These are phyloP conservation scores for Hydrophis major DNA, from an alignment of 2,797 vertebrate species.

Conservation along the genomic window DNA sequence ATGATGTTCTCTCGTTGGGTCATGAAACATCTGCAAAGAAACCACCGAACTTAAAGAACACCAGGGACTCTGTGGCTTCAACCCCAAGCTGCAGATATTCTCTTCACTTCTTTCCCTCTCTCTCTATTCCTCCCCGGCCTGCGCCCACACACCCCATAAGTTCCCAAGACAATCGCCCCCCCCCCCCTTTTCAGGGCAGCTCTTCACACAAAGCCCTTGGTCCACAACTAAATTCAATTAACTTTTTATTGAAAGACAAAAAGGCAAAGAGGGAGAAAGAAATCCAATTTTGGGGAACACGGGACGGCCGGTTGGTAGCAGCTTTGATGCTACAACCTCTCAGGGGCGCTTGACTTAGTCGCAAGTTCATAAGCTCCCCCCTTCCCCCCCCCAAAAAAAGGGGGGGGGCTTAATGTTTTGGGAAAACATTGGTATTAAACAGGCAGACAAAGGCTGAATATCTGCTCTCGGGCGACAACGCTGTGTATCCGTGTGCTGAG, in stretches of 20 bases:
- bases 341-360: conserved; percentile 73
- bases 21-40: background rate
- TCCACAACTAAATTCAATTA: conserved; percentile 76
- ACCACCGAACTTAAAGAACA: no score
- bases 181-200: conserved; percentile 57
- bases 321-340: conserved; percentile 79
- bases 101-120: background rate
- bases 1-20: background rate
- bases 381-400: conserved; percentile 50
- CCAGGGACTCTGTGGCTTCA: background rate
- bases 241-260: conserved; percentile 55
- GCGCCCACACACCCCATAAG: conserved; percentile 9
- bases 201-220: conserved; percentile 67
- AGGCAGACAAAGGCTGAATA: conserved; percentile 69
- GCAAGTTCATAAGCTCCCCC: conserved; percentile 76
- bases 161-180: conserved; percentile 62
- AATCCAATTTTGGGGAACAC: conserved; percentile 75
- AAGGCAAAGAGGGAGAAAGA: conserved; percentile 42
- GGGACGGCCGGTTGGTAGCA: conserved; percentile 65
- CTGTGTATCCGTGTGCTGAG: conserved; percentile 66
- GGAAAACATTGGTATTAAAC: conserved; percentile 74
- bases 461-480: conserved; percentile 68
- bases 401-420: conserved; percentile 71
- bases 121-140: background rate
- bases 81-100: background rate